A percentile compares a stretch with the other conserved stretches of the same genome.
Evolutionary conservation across 2,797 vertebrate genomes (phyloP).

Genomic region (Smutsia temminckii): DNA sequence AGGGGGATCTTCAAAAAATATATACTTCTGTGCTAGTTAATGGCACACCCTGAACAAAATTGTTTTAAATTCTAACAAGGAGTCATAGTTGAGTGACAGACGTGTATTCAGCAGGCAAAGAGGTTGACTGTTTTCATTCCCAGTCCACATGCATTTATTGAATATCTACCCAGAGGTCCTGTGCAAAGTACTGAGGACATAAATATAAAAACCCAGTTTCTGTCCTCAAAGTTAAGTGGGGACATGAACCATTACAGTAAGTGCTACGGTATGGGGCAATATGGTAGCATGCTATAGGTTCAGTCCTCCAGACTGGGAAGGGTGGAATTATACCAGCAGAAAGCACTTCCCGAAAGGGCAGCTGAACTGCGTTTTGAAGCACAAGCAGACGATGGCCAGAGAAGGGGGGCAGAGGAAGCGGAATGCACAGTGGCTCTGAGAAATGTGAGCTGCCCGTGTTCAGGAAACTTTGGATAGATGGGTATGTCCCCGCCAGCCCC

Average conservation of each 20-base stretch:
- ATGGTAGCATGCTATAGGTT: rapidly evolving
- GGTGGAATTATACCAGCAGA: no score
- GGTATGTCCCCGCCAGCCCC: no score
- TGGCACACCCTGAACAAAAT: neutral
- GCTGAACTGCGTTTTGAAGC: neutral
- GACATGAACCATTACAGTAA: rapidly evolving
- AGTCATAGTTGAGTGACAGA: neutral
- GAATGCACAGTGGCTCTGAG: rapidly evolving
- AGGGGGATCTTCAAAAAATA: neutral
- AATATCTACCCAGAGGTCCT: neutral
- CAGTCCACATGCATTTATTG: neutral
- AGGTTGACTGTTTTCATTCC: neutral
- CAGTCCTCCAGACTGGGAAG: neutral
- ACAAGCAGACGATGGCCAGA: neutral
- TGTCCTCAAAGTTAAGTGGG: neutral
- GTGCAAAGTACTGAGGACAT: neutral
- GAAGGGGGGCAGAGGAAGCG: neutral
- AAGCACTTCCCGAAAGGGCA: neutral
- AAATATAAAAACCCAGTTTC: neutral
- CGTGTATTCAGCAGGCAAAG: neutral
- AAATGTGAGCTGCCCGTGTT: rapidly evolving
- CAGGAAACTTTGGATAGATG: neutral
- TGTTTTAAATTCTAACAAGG: neutral
- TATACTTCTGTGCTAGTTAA: neutral
- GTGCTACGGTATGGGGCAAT: rapidly evolving